Percentiles rank a stretch among this genome's conserved stretches.
Evolutionary conservation across 2,888 invertebrate genomes (phyloP).

Genomic region (Dasypolia templi): DNA sequence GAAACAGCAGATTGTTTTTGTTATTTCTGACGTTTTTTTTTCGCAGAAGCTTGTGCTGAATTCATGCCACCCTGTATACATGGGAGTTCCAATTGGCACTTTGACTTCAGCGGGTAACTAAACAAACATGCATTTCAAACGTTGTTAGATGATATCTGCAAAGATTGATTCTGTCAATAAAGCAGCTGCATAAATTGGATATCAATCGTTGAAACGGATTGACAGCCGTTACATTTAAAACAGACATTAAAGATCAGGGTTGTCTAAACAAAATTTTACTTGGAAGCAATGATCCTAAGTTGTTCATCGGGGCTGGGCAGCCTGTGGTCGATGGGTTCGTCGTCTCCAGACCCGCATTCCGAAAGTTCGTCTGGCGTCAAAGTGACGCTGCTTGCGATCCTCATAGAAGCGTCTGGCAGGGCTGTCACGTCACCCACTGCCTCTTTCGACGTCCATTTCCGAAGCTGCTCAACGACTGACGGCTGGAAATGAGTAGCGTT

Average conservation of each 20-base stretch:
- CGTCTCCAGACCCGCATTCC: constrained; percentile 91
- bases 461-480: constrained; percentile 94
- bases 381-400: constrained; percentile 91
- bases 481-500: constrained; percentile 90
- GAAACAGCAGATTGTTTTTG: too few species aligned
- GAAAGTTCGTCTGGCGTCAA: constrained; percentile 89
- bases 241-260: constrained; percentile 30
- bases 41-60: too few species aligned
- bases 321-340: constrained; percentile 95
- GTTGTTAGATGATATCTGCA: constrained; percentile 41
- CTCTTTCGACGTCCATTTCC: constrained; percentile 96
- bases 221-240: constrained; percentile 29
- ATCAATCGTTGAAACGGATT: constrained; percentile 29
- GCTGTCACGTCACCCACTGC: constrained; percentile 95
- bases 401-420: constrained; percentile 94
- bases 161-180: constrained; percentile 42
- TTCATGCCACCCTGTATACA: not conserved
- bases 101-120: not conserved
- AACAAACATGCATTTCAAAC: constrained; percentile 26
- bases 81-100: constrained; percentile 5
- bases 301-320: constrained; percentile 97
- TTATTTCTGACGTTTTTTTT: too few species aligned
- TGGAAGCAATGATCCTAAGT: constrained; percentile 94
- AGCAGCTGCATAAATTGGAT: constrained; percentile 46
- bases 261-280: constrained; percentile 89